A percentile compares a stretch with the other conserved stretches of the same genome.
phyloP scores from a whole-genome alignment of 1,140 invertebrate genomes.

The Lordiphosa stackelbergi region DNA sequence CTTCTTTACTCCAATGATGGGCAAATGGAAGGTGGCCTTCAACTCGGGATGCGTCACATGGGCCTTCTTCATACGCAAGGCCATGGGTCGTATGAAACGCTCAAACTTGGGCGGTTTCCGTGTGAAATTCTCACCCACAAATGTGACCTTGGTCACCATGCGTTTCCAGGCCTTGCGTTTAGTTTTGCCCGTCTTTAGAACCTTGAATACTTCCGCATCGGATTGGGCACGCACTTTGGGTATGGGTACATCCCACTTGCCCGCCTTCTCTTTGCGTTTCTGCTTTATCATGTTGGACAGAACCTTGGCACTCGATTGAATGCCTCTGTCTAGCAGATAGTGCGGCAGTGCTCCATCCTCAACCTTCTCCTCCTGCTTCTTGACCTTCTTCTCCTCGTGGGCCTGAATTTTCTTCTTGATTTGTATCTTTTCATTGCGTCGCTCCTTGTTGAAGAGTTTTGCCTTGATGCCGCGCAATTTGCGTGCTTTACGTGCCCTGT shows the following conservation, averaged over 20 bases:
- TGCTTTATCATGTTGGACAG: constrained; percentile 99
- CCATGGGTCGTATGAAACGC: constrained; percentile 99
- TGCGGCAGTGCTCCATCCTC: constrained; percentile 95
- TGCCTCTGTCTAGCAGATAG: constrained; percentile 97
- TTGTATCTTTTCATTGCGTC: constrained; percentile 98
- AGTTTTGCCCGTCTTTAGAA: constrained; percentile 95
- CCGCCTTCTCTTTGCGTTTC: constrained; percentile 99
- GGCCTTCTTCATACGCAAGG: constrained; percentile 95
- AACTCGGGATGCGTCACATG: constrained; percentile 99
- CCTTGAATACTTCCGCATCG: constrained; percentile 98
- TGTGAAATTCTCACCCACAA: constrained; percentile 98
- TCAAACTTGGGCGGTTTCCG: constrained; percentile 99
- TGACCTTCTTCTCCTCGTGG: constrained; percentile 93
- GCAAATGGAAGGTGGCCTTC: constrained; percentile 98
- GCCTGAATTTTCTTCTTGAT: constrained; percentile 98
- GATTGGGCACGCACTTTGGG: constrained; percentile 98
- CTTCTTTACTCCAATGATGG: constrained; percentile 99
- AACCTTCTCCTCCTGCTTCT: constrained; percentile 89
- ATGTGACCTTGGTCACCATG: constrained; percentile 99
- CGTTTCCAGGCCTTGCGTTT: constrained; percentile 99
- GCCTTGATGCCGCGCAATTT: constrained; percentile 97
- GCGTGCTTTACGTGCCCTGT: constrained; percentile 91
- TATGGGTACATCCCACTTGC: constrained; percentile 99
- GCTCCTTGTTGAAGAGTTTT: constrained; percentile 97
- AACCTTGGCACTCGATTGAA: constrained; percentile 95